Conservation (phyloP, 2,797 vertebrate species). For the Acanthurus leucopareius region DNA sequence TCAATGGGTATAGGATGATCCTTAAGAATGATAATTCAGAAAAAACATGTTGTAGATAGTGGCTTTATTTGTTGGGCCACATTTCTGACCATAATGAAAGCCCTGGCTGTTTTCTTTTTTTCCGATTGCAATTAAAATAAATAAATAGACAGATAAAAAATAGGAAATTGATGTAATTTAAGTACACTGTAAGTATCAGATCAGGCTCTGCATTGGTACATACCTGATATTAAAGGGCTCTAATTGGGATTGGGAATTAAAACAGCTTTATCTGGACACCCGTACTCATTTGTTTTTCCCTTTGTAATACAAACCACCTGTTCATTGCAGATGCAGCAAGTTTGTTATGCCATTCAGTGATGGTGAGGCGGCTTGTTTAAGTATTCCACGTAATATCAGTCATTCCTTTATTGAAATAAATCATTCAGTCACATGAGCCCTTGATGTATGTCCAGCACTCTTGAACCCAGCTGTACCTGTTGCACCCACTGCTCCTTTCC, state of each 20-base stretch:
- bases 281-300: background rate
- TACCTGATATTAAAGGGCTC: background rate
- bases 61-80: too few species aligned
- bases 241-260: background rate
- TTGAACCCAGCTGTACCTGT: conserved; percentile 33
- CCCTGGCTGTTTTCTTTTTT: too few species aligned
- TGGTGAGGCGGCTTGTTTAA: background rate
- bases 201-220: too few species aligned
- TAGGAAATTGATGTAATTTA: too few species aligned
- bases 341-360: background rate
- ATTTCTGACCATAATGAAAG: too few species aligned
- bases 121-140: too few species aligned
- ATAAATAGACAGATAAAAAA: too few species aligned
- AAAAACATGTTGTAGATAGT: background rate
- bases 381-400: too few species aligned
- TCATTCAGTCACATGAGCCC: conserved; percentile 12
- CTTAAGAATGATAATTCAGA: background rate
- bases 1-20: background rate
- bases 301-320: background rate
- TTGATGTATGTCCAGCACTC: conserved; percentile 10
- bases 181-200: background rate
- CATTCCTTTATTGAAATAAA: background rate
- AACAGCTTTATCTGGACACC: background rate
- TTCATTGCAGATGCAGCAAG: background rate
- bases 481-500: background rate